Base-by-base conservation (phyloP, 2,113 vertebrate genomes). In the Prionailurus viverrinus region DNA sequence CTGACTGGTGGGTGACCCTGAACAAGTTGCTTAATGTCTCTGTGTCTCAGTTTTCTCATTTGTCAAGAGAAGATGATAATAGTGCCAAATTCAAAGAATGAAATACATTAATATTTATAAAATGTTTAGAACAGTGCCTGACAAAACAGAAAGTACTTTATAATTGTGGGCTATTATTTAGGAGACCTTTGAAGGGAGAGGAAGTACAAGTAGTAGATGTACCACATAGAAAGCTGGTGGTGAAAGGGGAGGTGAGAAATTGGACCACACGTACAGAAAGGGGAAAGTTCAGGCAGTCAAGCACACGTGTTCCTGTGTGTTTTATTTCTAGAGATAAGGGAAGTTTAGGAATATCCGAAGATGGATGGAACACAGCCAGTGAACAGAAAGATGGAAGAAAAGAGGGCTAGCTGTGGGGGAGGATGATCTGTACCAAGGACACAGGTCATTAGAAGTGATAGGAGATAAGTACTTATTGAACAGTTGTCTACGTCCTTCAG, bases 241-340 rank as follows among this genome's bases (percentile, higher is more conserved):
- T 16, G 8, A 69, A 74, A 65, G 63, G 41, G 65, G 13, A 87
- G 19, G 3, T 0, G 27, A 76, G 12, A 73, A 65, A 63, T 53
- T 16, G 13, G 31, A 36, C 4, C 9, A 29, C 36, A 19, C 0
- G 73, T 25, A n/a, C 25, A 25, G 51, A 55, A 90, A 80, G 7
- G 11, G 31, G 41, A 25, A 51, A 36, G 29, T 7, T 0, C 23
- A 36, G 63, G 48, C 33, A 86, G 29, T 39, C 63, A 63, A 63
- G 48, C 71, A 76, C 76, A 69, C 55, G 65, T n/a, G 10, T 84
- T 51, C 53, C 23, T 84, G 91, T 92, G 76, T 74, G 14, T 63
- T 79, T 87, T 36, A 36, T 84, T 93, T 89, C 71, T 58, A 51
- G 84, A 85, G 48, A 58, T 58, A 95, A 80, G 51, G 48, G 27